Evolutionary conservation across 2,888 invertebrate species (phyloP), one percentile per base, ranked within the genome.

Genomic region (Apodemia hepburni): DNA sequence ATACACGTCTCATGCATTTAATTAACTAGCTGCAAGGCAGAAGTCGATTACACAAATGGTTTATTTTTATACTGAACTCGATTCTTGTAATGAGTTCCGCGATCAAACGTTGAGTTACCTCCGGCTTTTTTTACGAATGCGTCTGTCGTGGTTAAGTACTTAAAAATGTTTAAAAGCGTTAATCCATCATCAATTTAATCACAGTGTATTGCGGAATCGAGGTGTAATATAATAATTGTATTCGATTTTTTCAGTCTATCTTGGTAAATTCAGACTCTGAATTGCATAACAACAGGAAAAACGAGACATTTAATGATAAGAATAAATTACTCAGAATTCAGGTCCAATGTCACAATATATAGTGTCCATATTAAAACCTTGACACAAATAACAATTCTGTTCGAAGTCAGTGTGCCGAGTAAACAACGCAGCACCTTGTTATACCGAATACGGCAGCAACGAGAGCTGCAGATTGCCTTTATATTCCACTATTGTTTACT

Each of bases 31-130:
- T 45, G 42, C 35, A 58, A 51, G 61, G 58, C 38, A 63, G 38
- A 58, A 63, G 70, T 68, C 66, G 65, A 69, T 70, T 76, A 79
- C 83, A 84, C 81, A 83, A 83, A 82, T 77, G 78, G 77, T 75
- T 71, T 68, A 73, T 74, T 76, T 82, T 82, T 81, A 78, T 82
- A 80, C 73, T 70, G 73, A 78, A 73, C 76, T 71, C 71, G 74
- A 78, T 78, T 78, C 73, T 80, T 75, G 79, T 74, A 77, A 70
- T 69, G 68, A 70, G 75, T 73, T 75, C 72, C 71, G 72, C 71
- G 70, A 72, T 72, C 73, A 66, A 69, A 76, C 69, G 71, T 78
- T 74, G 67, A 73, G 75, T 80, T 82, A 76, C 79, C 80, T 83
- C 85, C 83, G 77, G 18, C 54, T 54, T 27, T 12, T 18, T 54